A percentile compares a stretch with the other conserved stretches of the same genome.
Evolutionary conservation across 2,797 vertebrate species (phyloP).

Genomic region (Sciurus carolinensis): DNA sequence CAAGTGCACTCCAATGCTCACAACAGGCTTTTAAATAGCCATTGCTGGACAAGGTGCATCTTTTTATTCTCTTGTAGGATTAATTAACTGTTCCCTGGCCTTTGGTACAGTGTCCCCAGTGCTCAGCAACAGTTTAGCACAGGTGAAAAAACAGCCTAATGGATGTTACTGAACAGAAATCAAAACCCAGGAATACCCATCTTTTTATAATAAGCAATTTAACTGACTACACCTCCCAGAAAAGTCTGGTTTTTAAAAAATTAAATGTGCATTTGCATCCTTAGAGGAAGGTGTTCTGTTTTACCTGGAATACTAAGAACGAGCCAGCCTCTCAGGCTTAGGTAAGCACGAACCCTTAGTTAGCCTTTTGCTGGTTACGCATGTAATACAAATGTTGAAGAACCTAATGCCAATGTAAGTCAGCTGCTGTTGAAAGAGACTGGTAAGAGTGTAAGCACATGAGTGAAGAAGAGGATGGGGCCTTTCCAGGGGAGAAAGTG

Average conservation of each 20-base stretch:
- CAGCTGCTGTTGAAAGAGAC: neutral
- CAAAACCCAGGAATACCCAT: neutral
- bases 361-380: neutral
- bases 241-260: slow-evolving; percentile 22
- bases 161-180: neutral
- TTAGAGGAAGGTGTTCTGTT: neutral
- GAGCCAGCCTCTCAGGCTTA: neutral
- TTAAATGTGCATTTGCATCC: neutral
- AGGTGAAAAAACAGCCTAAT: neutral
- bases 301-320: neutral
- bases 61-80: slow-evolving; percentile 8
- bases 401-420: neutral
- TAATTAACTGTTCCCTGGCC: slow-evolving; percentile 60
- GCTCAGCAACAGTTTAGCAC: neutral
- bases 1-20: slow-evolving; percentile 8
- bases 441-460: neutral
- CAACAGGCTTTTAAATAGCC: neutral
- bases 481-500: neutral
- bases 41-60: slow-evolving; percentile 12
- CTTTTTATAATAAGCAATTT: slow-evolving; percentile 48
- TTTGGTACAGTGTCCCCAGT: slow-evolving; percentile 7
- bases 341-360: neutral
- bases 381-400: neutral
- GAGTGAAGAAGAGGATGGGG: neutral
- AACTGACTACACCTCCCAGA: neutral